phyloP scores from a whole-genome alignment of 2,888 invertebrate species.

The Aleiodes alternator region DNA sequence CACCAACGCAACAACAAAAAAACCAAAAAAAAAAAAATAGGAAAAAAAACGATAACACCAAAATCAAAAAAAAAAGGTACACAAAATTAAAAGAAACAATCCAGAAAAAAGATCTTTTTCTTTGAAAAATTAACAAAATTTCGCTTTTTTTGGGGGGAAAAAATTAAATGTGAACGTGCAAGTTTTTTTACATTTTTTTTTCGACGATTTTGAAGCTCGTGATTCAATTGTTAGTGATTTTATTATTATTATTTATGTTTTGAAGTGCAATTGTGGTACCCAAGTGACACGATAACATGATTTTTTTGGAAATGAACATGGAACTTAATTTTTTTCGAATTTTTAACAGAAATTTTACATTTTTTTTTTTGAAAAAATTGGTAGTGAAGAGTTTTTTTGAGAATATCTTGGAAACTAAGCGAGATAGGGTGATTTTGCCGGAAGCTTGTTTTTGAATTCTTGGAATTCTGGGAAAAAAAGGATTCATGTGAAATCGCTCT shows the following conservation, averaged over 20 bases:
- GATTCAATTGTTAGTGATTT: slow-evolving; percentile 33
- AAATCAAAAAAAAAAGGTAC: slow-evolving; percentile 49
- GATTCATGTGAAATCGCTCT: too few relatives aligned
- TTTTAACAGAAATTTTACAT: too few relatives aligned
- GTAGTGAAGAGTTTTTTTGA: too few relatives aligned
- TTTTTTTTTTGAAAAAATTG: too few relatives aligned
- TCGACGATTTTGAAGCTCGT: slow-evolving; percentile 29
- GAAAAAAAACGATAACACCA: slow-evolving; percentile 60
- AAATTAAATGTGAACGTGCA: slow-evolving; percentile 9
- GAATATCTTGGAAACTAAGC: too few relatives aligned
- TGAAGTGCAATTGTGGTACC: slow-evolving; percentile 49
- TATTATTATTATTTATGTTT: slow-evolving; percentile 49
- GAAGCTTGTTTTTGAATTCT: too few relatives aligned
- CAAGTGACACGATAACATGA: slow-evolving; percentile 43
- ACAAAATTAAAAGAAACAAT: slow-evolving; percentile 38
- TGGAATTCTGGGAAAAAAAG: too few relatives aligned
- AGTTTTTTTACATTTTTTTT: neutral
- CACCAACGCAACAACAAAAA: slow-evolving; percentile 76
- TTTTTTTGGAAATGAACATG: neutral
- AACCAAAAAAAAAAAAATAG: slow-evolving; percentile 76
- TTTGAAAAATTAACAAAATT: too few relatives aligned
- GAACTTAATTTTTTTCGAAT: too few relatives aligned
- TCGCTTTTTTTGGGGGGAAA: slow-evolving; percentile 1
- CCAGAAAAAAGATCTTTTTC: neutral
- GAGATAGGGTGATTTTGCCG: too few relatives aligned